Evolutionary conservation across 2,113 vertebrate genomes (phyloP).

Genomic region (Cinclus mexicanus): DNA sequence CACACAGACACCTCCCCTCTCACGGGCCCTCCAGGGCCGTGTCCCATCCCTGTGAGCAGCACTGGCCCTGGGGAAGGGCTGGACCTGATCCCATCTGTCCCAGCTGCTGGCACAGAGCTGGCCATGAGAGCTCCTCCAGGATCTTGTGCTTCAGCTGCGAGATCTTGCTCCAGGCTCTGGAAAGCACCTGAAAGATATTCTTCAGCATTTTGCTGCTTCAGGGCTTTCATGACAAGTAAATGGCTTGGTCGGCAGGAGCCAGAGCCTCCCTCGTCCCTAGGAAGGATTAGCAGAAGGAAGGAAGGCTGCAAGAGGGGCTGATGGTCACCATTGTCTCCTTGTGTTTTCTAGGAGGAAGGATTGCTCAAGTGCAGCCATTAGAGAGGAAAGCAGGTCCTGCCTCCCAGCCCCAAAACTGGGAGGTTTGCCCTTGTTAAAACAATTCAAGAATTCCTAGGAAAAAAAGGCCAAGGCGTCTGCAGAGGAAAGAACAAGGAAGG

Average conservation of each 20-base stretch:
- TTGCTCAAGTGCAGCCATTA: neutral
- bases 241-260: neutral
- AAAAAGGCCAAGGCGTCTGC: neutral
- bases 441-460: neutral
- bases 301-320: neutral
- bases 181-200: neutral
- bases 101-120: neutral
- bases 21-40: rapidly evolving
- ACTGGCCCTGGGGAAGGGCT: neutral
- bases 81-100: rapidly evolving
- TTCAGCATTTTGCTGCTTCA: conserved; percentile 5
- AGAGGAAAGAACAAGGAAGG: neutral
- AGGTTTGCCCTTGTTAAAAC: neutral
- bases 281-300: neutral
- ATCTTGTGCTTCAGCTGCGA: neutral
- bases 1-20: neutral
- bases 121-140: neutral
- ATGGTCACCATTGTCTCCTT: neutral
- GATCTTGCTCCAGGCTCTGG: neutral
- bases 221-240: neutral
- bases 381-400: neutral
- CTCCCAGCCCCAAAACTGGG: neutral
- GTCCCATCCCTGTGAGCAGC: neutral
- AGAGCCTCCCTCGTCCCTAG: neutral
- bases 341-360: neutral